Percentiles rank a stretch among this genome's conserved stretches.
These are phyloP conservation scores for Pterobdella sp. DNA, from an alignment of 2,888 invertebrate species.

Conservation along the genomic window DNA sequence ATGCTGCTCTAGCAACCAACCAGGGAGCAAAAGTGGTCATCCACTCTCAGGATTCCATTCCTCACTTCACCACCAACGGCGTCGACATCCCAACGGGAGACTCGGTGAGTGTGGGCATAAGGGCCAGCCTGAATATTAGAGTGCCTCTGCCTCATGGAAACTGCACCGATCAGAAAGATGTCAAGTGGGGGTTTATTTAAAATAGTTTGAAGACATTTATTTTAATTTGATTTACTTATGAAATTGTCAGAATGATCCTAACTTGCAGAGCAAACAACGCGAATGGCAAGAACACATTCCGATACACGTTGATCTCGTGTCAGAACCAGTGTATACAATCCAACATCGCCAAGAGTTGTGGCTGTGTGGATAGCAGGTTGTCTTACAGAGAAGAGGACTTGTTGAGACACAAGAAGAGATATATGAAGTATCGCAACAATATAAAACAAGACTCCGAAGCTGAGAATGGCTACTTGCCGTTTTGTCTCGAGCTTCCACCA, in stretches of 20 bases:
- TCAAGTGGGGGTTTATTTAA: not conserved
- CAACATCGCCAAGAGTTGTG: conserved; percentile 36
- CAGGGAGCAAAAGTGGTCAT: conserved; percentile 38
- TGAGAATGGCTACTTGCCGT: conserved; percentile 29
- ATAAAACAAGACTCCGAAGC: not conserved
- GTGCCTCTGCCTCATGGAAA: conserved; percentile 39
- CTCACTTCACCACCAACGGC: conserved; percentile 38
- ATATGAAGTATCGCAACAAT: not conserved
- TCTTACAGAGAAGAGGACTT: conserved; percentile 20
- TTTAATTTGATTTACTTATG: not conserved
- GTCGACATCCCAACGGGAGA: conserved; percentile 39
- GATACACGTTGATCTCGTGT: conserved; percentile 38
- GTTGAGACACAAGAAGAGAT: not conserved
- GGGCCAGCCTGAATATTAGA: conserved; percentile 38
- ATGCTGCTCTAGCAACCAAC: conserved; percentile 38
- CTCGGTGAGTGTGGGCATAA: conserved; percentile 39
- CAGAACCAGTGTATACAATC: conserved; percentile 39
- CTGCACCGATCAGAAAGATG: conserved; percentile 32
- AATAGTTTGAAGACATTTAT: not conserved
- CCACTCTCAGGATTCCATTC: conserved; percentile 38
- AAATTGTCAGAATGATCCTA: not conserved
- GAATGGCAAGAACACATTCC: conserved; percentile 23
- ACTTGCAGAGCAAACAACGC: not conserved
- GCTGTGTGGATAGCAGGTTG: conserved; percentile 36
- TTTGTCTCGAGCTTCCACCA: conserved; percentile 35